Evolutionary conservation across 2,888 invertebrate genomes (phyloP), one percentile per base, ranked within the genome.

Genomic region (Agonopterix subpropinquella): DNA sequence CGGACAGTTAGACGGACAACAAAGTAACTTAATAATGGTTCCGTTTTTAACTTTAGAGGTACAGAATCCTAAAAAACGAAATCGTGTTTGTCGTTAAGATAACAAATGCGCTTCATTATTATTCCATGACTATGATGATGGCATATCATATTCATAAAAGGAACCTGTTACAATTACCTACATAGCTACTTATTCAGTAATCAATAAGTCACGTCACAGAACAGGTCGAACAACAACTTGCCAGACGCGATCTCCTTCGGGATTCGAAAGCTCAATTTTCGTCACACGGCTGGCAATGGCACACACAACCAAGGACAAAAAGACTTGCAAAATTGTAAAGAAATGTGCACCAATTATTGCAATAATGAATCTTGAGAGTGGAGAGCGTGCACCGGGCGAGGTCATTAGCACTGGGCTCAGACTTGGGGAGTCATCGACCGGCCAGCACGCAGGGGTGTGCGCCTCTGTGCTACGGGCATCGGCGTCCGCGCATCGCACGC

Each of bases 391-490:
- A 56, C 43, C 57, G 53, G 57, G 54, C 59, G 76, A 66, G 83
- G 83, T 83, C 83, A 72, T 80, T 83, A 79, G 70, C 79, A 75
- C 69, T 64, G 70, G 65, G 63, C 67, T 63, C 70, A 66, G 67
- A 55, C 64, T 58, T 73, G 72, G 73, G 67, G 72, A 80, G 82
- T 82, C 83, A 80, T 79, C 80, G 83, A 80, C 82, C 83, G 82
- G 61, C 56, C 66, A 59, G 60, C 77, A 75, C 74, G 74, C 73
- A 71, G 73, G 73, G 36, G 18, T 5, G 11, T 5, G 41, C 35
- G 43, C 28, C 11, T 35, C 71, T 70, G 55, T 58, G 61, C 61
- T 51, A 62, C 62, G 61, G 59, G 54, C 55, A 55, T 46, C 55
- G 52, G 59, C 62, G 65, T 62, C 57, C 58, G 64, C 65, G 65